These are phyloP conservation scores for Danio aesculapii DNA, from an alignment of 2,797 vertebrate species.

Conservation along the genomic window DNA sequence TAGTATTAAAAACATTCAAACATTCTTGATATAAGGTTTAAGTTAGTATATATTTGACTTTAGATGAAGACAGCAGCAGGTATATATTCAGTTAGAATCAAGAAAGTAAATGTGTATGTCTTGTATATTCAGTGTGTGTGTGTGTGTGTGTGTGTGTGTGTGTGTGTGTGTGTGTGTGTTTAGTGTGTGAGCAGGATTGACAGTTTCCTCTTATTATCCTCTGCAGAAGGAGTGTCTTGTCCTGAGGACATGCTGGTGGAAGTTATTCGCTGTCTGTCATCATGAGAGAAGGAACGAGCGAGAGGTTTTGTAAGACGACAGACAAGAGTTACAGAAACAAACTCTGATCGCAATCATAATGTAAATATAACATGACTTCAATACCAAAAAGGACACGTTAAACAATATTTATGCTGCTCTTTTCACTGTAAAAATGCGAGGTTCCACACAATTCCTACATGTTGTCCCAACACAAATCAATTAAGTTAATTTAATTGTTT, in stretches of 20 bases:
- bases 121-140: constrained; percentile 3
- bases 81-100: background rate
- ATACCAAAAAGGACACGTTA: background rate
- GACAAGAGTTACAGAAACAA: constrained; percentile 13
- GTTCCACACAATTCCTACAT: too few relatives aligned
- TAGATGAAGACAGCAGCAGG: background rate
- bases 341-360: background rate
- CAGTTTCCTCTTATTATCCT: constrained; percentile 79
- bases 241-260: constrained; percentile 61
- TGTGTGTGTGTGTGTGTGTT: constrained; percentile 12
- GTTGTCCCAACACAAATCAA: too few relatives aligned
- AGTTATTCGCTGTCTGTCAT: constrained; percentile 75
- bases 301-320: constrained; percentile 49
- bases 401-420: too few relatives aligned
- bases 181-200: constrained; percentile 52
- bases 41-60: constrained; percentile 6
- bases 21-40: too few relatives aligned
- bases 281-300: constrained; percentile 66
- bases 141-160: constrained; percentile 14
- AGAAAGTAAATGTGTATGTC: background rate
- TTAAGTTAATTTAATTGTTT: too few relatives aligned
- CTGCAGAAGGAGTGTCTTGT: constrained; percentile 68
- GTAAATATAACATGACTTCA: background rate
- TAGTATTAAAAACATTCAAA: too few relatives aligned
- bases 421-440: background rate